phyloP scores from a whole-genome alignment of 2,888 invertebrate species.

The Pterostichus niger region DNA sequence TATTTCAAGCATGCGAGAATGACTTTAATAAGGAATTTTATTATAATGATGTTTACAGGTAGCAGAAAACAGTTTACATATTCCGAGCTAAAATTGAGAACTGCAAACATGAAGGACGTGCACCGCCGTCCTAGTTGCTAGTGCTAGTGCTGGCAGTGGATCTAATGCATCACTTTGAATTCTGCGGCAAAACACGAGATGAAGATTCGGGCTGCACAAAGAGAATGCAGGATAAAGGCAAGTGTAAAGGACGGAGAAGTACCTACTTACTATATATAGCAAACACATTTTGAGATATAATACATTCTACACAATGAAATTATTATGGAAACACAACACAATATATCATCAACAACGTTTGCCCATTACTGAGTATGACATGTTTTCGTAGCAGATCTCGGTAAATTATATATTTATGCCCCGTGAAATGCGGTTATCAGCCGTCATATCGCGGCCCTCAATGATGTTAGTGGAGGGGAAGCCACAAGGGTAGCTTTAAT shows the following conservation, averaged over 20 bases:
- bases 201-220: slow-evolving; percentile 43
- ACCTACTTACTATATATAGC: slow-evolving; percentile 41
- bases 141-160: slow-evolving; percentile 5
- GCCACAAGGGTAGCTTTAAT: no score
- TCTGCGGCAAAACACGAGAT: slow-evolving; percentile 40
- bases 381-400: no score
- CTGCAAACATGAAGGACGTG: slow-evolving; percentile 25
- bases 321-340: slow-evolving; percentile 4
- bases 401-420: no score
- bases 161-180: slow-evolving; percentile 50
- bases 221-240: slow-evolving; percentile 45
- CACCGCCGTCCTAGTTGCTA: not conserved
- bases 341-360: no score
- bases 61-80: slow-evolving; percentile 12
- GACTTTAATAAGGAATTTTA: slow-evolving; percentile 32
- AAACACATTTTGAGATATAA: slow-evolving; percentile 12
- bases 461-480: no score
- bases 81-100: slow-evolving; percentile 1
- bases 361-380: no score
- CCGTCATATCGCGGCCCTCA: no score
- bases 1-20: slow-evolving; percentile 5
- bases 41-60: slow-evolving; percentile 27
- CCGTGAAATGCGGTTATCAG: no score
- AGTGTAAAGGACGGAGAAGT: slow-evolving; percentile 20
- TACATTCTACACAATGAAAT: slow-evolving; percentile 26